Conservation (phyloP, 2,888 invertebrate genomes). For the Linnaemya tessellans region DNA sequence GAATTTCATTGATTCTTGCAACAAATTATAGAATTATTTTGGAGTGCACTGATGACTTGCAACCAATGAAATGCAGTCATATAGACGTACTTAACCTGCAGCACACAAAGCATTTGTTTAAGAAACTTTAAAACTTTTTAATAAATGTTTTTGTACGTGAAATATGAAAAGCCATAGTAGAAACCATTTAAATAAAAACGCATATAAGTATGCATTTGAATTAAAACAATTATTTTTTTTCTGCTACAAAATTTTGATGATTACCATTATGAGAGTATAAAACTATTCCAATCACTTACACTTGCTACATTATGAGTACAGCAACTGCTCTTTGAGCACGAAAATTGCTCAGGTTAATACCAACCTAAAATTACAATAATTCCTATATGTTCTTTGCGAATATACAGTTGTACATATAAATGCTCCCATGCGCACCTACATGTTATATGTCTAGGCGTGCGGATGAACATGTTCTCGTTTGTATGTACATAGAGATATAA, state of each 20-base stretch:
- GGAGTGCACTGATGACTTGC: no score
- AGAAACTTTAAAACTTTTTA: background rate
- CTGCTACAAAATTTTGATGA: slow-evolving; percentile 2
- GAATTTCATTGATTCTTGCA: no score
- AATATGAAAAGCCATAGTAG: background rate
- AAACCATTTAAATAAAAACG: background rate
- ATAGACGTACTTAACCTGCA: no score
- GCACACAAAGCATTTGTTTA: no score
- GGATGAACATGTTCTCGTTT: background rate
- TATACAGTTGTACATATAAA: background rate
- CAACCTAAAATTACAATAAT: slow-evolving; percentile 63
- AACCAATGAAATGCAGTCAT: no score
- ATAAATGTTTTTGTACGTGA: background rate
- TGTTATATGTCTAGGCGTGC: background rate
- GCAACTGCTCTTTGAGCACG: slow-evolving; percentile 35
- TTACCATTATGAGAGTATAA: slow-evolving; percentile 12
- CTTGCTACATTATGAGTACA: slow-evolving; percentile 14
- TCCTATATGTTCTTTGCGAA: slow-evolving; percentile 54
- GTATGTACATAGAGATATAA: background rate
- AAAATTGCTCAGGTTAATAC: slow-evolving; percentile 46
- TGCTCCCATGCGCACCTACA: background rate
- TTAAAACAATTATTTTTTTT: slow-evolving; percentile 21
- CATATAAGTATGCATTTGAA: background rate
- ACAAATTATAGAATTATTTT: no score
- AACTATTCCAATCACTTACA: slow-evolving; percentile 34